Evolutionary conservation across 2,113 vertebrate species (phyloP).

Genomic region (Barbus barbus): DNA sequence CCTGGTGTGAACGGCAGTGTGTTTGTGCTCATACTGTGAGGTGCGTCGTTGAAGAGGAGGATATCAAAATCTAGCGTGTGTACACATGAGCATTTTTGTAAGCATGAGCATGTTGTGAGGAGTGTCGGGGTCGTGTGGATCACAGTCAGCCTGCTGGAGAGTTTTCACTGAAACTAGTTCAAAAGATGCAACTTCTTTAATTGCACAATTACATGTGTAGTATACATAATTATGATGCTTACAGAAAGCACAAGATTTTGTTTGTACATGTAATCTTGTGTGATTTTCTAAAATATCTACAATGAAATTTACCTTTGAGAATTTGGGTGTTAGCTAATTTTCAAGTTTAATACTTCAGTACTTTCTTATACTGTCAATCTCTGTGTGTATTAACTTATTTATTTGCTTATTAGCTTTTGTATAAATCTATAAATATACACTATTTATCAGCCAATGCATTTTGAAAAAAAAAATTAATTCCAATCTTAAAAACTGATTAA

Average conservation of each 20-base stretch:
- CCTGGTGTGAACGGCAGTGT: constrained; percentile 25
- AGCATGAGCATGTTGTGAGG: neutral
- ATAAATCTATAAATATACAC: too few relatives aligned
- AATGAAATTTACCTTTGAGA: neutral
- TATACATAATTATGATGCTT: neutral
- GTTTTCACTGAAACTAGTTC: neutral
- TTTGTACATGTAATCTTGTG: neutral
- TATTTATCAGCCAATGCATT: neutral
- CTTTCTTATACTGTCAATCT: neutral
- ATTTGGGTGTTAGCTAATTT: neutral
- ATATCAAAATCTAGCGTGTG: neutral
- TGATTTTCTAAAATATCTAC: neutral
- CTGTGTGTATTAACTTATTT: neutral
- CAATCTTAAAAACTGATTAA: neutral
- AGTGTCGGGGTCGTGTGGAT: neutral
- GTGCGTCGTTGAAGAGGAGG: constrained; percentile 29
- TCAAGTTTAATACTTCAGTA: neutral
- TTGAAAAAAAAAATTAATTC: neutral
- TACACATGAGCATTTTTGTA: neutral
- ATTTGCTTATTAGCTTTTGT: neutral
- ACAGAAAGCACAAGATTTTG: neutral
- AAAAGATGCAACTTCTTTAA: neutral
- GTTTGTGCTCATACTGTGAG: constrained; percentile 29
- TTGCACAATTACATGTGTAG: neutral
- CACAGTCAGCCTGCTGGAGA: neutral